Conservation (phyloP, 2,113 vertebrate genomes). For the Anolis carolinensis region DNA sequence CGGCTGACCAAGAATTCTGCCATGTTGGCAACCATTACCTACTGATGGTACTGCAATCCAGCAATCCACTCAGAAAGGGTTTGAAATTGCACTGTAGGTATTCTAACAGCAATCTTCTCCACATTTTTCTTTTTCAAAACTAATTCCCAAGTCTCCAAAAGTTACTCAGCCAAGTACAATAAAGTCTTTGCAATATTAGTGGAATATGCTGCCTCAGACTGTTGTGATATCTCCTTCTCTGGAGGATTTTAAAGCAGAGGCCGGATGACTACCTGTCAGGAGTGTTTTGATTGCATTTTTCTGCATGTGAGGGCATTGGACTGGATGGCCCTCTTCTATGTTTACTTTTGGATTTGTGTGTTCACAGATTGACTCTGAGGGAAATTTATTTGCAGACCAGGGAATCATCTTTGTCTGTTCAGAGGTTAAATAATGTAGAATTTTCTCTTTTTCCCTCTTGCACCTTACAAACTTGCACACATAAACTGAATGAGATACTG, state of each 20-base stretch:
- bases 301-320: no score
- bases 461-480: neutral
- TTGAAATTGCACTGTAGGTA: neutral
- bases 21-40: neutral
- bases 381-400: neutral
- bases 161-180: neutral
- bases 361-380: neutral
- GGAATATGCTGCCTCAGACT: no score
- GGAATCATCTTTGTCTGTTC: neutral
- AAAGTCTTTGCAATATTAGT: neutral
- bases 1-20: neutral
- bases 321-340: no score
- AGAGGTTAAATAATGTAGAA: neutral
- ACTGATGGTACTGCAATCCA: neutral
- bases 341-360: neutral
- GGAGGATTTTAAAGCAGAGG: no score
- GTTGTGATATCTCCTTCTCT: no score
- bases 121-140: neutral
- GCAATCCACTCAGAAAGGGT: neutral
- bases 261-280: no score
- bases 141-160: neutral
- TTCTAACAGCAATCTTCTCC: neutral
- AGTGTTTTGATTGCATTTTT: no score
- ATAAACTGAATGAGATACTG: neutral
- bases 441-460: neutral